These are phyloP conservation scores for Mesochorus sp. DNA, from an alignment of 2,888 invertebrate species.

Conservation along the genomic window DNA sequence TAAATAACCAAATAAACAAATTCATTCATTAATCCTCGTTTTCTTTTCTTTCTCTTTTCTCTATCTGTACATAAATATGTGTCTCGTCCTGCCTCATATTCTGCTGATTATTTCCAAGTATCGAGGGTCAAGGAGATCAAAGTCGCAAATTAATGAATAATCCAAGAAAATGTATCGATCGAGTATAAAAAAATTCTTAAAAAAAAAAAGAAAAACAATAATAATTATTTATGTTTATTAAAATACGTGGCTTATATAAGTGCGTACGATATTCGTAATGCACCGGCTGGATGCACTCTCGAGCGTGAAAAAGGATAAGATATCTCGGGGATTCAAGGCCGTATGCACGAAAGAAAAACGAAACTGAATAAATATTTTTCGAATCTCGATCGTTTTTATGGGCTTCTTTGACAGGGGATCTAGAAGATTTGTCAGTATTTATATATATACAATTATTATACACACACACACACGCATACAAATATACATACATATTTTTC, in stretches of 20 bases:
- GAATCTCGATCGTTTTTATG: slow-evolving; percentile 36
- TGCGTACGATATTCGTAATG: neutral
- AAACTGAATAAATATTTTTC: slow-evolving; percentile 60
- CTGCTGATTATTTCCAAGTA: too few relatives aligned
- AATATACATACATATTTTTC: neutral
- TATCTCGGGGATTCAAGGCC: slow-evolving; percentile 60
- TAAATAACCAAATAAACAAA: too few relatives aligned
- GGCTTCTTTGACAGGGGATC: neutral
- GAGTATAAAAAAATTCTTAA: too few relatives aligned
- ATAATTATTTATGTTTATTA: slow-evolving; percentile 7
- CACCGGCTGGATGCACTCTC: neutral
- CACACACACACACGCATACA: too few relatives aligned
- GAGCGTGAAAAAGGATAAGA: slow-evolving; percentile 37
- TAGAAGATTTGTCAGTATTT: too few relatives aligned
- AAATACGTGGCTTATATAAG: neutral
- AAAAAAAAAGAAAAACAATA: neutral
- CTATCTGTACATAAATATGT: too few relatives aligned
- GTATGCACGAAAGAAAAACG: slow-evolving; percentile 32
- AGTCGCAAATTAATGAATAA: too few relatives aligned
- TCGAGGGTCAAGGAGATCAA: too few relatives aligned
- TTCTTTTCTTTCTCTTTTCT: neutral
- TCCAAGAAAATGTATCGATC: too few relatives aligned
- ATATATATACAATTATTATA: too few relatives aligned
- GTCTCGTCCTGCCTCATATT: too few relatives aligned
- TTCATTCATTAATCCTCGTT: neutral